A percentile compares a stretch with the other conserved stretches of the same genome.
Evolutionary conservation across 1,140 invertebrate species (phyloP).

Genomic region (Drosophila repleta): DNA sequence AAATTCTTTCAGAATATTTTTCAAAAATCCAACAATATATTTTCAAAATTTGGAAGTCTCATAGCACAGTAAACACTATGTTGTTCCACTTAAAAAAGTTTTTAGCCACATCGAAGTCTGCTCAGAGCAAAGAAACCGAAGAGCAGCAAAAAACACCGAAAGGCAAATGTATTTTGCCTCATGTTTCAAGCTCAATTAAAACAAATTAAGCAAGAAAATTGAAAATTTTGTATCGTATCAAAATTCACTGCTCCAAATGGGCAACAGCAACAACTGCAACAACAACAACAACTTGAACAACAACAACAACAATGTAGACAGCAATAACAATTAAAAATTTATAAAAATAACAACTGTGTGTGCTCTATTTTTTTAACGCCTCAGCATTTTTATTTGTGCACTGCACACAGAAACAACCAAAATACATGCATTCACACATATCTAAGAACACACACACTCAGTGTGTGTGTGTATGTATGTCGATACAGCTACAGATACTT

Average conservation of each 20-base stretch:
- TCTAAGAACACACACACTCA: conserved; percentile 19
- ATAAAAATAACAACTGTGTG: conserved; percentile 77
- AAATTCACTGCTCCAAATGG: conserved; percentile 61
- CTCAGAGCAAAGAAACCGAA: not conserved
- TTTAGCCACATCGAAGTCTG: not conserved
- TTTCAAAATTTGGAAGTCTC: not conserved
- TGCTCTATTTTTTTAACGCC: conserved; percentile 80
- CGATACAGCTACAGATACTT: conserved; percentile 46
- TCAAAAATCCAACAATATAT: too few relatives aligned
- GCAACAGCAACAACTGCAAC: conserved; percentile 23
- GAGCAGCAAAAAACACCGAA: conserved; percentile 22
- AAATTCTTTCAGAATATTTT: too few relatives aligned
- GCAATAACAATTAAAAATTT: conserved; percentile 75
- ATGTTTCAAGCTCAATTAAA: conserved; percentile 77
- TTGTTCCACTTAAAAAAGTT: conserved; percentile 5
- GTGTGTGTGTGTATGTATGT: conserved; percentile 18
- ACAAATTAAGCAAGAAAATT: conserved; percentile 70
- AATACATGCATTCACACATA: conserved; percentile 24
- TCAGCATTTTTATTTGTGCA: conserved; percentile 76
- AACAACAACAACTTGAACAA: conserved; percentile 13
- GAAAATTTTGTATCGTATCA: conserved; percentile 48
- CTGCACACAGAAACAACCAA: conserved; percentile 51
- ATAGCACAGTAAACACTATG: not conserved
- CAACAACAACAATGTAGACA: conserved; percentile 40
- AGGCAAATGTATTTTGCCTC: conserved; percentile 60